A percentile compares a stretch with the other conserved stretches of the same genome.
Evolutionary conservation across 2,888 invertebrate genomes (phyloP).

Genomic region (Tridacna crocea): DNA sequence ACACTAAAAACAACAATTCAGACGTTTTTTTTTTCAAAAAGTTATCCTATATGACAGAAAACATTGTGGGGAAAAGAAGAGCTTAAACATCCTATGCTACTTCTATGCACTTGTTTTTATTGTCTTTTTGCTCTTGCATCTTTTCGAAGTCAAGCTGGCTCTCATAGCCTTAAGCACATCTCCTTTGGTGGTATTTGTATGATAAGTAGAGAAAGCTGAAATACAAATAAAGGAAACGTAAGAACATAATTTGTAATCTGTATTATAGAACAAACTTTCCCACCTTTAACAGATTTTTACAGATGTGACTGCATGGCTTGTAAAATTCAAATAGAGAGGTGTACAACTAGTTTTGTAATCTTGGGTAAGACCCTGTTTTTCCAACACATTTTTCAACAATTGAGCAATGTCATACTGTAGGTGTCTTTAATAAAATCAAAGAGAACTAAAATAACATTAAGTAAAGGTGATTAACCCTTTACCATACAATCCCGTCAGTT

Average conservation of each 20-base stretch:
- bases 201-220: conserved; percentile 14
- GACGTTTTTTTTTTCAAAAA: not conserved
- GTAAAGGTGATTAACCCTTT: no score
- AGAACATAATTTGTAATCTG: not conserved
- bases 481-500: no score
- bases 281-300: no score
- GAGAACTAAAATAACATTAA: no score
- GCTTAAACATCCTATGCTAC: not conserved
- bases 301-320: no score
- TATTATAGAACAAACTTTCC: no score
- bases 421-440: no score
- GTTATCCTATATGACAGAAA: not conserved
- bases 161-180: conserved; percentile 15
- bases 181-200: conserved; percentile 17
- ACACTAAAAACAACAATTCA: not conserved
- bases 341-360: no score
- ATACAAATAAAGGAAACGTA: conserved; percentile 1
- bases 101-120: conserved; percentile 6
- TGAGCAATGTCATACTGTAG: no score
- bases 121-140: conserved; percentile 17
- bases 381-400: no score
- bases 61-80: not conserved
- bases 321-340: no score
- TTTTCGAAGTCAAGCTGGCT: conserved; percentile 17
- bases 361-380: no score